Evolutionary conservation across 2,888 invertebrate species (phyloP).

Genomic region (Acrobasis repandana): DNA sequence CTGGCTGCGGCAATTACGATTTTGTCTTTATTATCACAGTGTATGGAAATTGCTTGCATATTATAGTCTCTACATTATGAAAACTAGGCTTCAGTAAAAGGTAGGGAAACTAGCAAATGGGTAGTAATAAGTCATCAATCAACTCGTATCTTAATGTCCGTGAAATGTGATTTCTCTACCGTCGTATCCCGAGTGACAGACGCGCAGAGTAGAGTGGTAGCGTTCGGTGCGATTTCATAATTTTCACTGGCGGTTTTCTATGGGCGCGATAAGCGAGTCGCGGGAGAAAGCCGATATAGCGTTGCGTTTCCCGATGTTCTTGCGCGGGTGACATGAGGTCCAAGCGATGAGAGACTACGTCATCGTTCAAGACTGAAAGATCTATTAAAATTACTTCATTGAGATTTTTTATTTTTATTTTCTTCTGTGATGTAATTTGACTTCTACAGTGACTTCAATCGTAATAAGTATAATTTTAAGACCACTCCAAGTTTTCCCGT

Average conservation of each 20-base stretch:
- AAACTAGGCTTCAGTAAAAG: neutral
- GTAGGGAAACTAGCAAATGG: neutral
- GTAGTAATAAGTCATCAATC: slow-evolving; percentile 18
- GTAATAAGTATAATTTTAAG: too few relatives aligned
- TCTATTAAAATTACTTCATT: too few relatives aligned
- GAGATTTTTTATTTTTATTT: too few relatives aligned
- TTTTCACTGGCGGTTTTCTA: slow-evolving; percentile 70
- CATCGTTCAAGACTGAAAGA: too few relatives aligned
- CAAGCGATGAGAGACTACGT: too few relatives aligned
- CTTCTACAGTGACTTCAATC: too few relatives aligned
- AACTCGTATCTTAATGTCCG: slow-evolving; percentile 5
- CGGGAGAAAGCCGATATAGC: slow-evolving; percentile 72
- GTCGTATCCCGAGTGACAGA: slow-evolving; percentile 10
- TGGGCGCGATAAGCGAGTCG: slow-evolving; percentile 58
- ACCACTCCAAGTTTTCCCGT: too few relatives aligned
- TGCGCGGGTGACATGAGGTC: slow-evolving; percentile 38
- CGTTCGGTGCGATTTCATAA: slow-evolving; percentile 60
- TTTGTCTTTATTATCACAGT: neutral
- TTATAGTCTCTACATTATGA: neutral
- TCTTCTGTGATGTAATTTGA: too few relatives aligned
- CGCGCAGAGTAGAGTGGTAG: slow-evolving; percentile 13
- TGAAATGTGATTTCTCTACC: slow-evolving; percentile 19
- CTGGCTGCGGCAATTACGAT: neutral
- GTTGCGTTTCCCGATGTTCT: slow-evolving; percentile 70
- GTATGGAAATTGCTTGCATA: neutral